These are phyloP conservation scores for Drosophila pallidifrons DNA, from an alignment of 1,140 invertebrate genomes.

Conservation along the genomic window DNA sequence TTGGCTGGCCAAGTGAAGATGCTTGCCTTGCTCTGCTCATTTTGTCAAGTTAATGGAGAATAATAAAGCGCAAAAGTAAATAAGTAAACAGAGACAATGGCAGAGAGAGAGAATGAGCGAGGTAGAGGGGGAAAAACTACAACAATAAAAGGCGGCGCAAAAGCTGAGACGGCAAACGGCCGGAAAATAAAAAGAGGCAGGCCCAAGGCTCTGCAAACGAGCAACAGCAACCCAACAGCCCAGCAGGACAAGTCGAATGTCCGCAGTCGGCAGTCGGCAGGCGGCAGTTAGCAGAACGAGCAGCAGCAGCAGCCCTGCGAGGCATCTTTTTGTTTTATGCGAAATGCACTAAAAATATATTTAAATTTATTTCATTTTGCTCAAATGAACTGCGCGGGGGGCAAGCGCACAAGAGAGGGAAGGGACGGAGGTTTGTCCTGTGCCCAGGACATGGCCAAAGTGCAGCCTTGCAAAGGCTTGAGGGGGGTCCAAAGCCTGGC, in stretches of 20 bases:
- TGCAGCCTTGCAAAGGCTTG: conserved; percentile 51
- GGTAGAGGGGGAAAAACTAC: conserved; percentile 58
- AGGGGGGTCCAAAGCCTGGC: conserved; percentile 51
- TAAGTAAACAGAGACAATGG: conserved; percentile 72
- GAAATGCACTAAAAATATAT: conserved; percentile 84
- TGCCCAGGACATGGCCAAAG: conserved; percentile 34
- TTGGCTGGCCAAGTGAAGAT: conserved; percentile 30
- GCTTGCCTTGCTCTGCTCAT: conserved; percentile 57
- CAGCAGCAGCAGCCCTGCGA: conserved; percentile 55
- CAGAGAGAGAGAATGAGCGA: neutral
- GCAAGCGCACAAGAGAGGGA: neutral
- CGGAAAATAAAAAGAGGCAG: conserved; percentile 74
- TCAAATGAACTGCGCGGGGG: conserved; percentile 75
- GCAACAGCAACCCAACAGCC: conserved; percentile 15
- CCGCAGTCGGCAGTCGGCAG: conserved; percentile 5
- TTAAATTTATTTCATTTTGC: conserved; percentile 82
- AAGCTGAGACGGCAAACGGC: conserved; percentile 79
- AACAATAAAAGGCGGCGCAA: conserved; percentile 76
- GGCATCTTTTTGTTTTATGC: conserved; percentile 82
- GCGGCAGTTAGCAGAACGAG: conserved; percentile 11
- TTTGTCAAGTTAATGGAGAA: conserved; percentile 83
- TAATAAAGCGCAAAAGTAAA: conserved; percentile 83
- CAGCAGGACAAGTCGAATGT: neutral
- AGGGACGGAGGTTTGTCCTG: conserved; percentile 28
- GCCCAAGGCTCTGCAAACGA: conserved; percentile 55